Conservation (phyloP, 1,140 invertebrate species). For the Aphaenogaster floridana region DNA sequence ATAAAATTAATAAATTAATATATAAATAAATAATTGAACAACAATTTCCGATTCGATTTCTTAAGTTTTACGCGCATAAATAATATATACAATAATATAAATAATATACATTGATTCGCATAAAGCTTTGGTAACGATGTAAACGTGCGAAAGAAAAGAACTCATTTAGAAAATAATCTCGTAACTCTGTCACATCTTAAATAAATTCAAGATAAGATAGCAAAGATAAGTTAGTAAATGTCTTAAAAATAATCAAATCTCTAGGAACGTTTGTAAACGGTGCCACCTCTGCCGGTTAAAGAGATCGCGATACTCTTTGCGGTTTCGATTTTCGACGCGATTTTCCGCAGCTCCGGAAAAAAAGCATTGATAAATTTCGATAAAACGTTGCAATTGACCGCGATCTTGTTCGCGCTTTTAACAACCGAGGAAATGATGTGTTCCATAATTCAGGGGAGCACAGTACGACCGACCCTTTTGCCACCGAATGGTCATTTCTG, state of each 20-base stretch:
- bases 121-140: conserved; percentile 15
- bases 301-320: background rate
- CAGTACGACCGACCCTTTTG: conserved; percentile 74
- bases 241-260: conserved; percentile 9
- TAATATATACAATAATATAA: conserved; percentile 13
- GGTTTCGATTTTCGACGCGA: background rate
- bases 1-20: conserved; percentile 17
- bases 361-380: conserved; percentile 52
- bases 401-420: conserved; percentile 62
- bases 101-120: background rate
- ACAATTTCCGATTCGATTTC: background rate
- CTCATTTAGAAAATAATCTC: conserved; percentile 12
- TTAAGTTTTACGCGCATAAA: background rate
- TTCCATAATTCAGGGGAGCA: conserved; percentile 79
- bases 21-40: conserved; percentile 2
- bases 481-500: conserved; percentile 77
- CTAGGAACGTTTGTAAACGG: background rate
- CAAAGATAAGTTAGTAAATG: background rate
- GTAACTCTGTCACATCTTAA: background rate
- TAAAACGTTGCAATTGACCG: conserved; percentile 43
- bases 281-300: background rate
- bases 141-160: background rate
- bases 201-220: background rate
- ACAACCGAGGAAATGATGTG: conserved; percentile 73
- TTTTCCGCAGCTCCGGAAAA: background rate